Conservation (phyloP, 2,888 invertebrate genomes). For the Volucella inanis region DNA sequence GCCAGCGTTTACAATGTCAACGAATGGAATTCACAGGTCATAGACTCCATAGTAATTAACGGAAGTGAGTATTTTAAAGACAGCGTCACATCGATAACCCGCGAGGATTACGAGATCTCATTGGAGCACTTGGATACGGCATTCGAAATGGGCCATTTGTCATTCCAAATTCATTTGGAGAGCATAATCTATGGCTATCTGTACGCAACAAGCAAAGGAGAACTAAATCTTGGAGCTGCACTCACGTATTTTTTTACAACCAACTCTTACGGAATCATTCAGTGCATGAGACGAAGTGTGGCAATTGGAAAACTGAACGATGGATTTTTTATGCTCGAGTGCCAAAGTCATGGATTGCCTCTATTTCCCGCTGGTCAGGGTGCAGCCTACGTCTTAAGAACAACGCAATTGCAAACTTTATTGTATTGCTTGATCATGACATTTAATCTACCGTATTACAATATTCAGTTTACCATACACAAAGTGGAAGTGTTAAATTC, state of each 20-base stretch:
- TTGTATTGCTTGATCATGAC: constrained; percentile 87
- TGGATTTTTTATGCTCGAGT: constrained; percentile 88
- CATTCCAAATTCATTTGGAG: constrained; percentile 85
- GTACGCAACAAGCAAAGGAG: constrained; percentile 84
- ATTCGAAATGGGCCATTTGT: constrained; percentile 85
- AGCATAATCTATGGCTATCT: constrained; percentile 86
- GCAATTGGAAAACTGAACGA: constrained; percentile 84
- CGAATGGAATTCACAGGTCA: constrained; percentile 86
- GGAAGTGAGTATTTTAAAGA: constrained; percentile 86
- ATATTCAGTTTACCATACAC: constrained; percentile 85
- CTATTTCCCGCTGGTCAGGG: constrained; percentile 86
- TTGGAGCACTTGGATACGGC: constrained; percentile 85
- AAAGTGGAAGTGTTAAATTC: constrained; percentile 79
- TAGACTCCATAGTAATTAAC: constrained; percentile 86
- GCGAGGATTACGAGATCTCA: constrained; percentile 85
- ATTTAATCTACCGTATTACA: constrained; percentile 85
- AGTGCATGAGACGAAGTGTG: constrained; percentile 84
- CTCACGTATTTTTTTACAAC: constrained; percentile 86
- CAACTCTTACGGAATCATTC: constrained; percentile 84
- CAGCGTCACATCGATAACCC: constrained; percentile 83
- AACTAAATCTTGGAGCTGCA: constrained; percentile 87
- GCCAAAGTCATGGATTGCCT: constrained; percentile 86
- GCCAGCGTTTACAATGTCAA: constrained; percentile 85
- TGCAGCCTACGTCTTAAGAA: constrained; percentile 86
- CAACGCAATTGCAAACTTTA: constrained; percentile 85